Base-by-base conservation (phyloP, 2,888 invertebrate genomes). In the Caenorhabditis sp. region DNA sequence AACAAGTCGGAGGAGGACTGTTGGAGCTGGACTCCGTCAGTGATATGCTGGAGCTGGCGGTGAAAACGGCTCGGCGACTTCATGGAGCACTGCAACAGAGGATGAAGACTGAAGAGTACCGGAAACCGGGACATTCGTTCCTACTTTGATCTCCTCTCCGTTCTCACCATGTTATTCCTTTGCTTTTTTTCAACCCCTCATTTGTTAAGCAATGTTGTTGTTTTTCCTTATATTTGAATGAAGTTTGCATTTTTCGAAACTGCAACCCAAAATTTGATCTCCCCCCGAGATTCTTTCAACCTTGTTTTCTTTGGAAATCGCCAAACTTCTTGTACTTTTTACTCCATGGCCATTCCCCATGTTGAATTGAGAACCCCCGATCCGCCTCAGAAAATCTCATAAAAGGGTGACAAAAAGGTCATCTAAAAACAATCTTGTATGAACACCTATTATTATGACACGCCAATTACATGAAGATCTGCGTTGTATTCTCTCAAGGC, bases 11-110 rank as follows among this genome's bases (percentile, higher is more conserved):
- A 1, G 88, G 88, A 13, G 89, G 89, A 24, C 80, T 86, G 51
- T 58, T 90, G 55, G 89, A 90, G 22, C 62, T 80, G 26, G 87
- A 88, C 56, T 89, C 88, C 9, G 60, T 89, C 13, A 62, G 85
- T 22, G 85, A 89, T 15, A 88, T 90, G 88, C 40, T 85, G 9
- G 68, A 80, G 20, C 18, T 81, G 56, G 86, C 86, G 0, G 53
- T 67, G 18, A 70, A 71, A 22, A 35, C 84, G 2, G 72, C 72
- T 0, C 0, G 20, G 0, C 64, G 74, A n/a, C 64, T 84, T 18
- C 69, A 80, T 40, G 13, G 22, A 5, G 61, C 71, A 1, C 40
- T 84, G 15, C 50, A 55, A 26, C 55, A 84, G 26, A 62, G 80
- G 11, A 55, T 84, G 35, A 61, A 72, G 11, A 60, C 51, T 6